Conservation (phyloP, 2,888 invertebrate genomes). For the Anoncus sp. region DNA sequence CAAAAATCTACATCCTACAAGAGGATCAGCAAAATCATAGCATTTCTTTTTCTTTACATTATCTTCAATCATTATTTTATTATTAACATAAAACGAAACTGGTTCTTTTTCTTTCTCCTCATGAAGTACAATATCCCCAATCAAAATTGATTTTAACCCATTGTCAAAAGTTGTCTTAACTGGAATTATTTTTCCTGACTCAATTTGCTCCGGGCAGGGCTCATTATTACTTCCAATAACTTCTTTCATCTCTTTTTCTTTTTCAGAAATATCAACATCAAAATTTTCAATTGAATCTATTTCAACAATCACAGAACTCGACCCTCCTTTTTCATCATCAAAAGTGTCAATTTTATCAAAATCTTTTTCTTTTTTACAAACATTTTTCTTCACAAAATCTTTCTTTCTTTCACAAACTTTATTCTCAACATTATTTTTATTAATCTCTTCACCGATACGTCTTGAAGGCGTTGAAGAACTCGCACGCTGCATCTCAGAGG, state of each 20-base stretch:
- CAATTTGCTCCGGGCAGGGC: background rate
- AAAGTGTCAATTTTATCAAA: too few species aligned
- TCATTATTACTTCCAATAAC: background rate
- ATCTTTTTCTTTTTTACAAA: background rate
- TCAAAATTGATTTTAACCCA: background rate
- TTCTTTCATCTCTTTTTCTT: background rate
- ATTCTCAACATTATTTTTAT: background rate
- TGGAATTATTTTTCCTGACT: background rate
- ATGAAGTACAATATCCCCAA: background rate
- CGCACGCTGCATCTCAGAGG: too few species aligned
- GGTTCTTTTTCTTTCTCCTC: background rate
- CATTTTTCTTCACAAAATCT: background rate
- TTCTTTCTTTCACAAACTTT: background rate
- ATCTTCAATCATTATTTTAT: background rate
- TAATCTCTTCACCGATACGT: background rate
- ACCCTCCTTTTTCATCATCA: too few species aligned
- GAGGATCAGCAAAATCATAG: background rate
- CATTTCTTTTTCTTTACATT: background rate
- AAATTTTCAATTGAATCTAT: background rate
- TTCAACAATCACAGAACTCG: background rate
- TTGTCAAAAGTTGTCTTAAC: background rate
- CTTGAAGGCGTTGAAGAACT: too few species aligned
- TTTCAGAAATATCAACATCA: background rate
- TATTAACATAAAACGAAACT: background rate
- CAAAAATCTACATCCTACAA: background rate